Evolutionary conservation across 1,140 invertebrate genomes (phyloP).

Genomic region (Heliconius hewitsoni): DNA sequence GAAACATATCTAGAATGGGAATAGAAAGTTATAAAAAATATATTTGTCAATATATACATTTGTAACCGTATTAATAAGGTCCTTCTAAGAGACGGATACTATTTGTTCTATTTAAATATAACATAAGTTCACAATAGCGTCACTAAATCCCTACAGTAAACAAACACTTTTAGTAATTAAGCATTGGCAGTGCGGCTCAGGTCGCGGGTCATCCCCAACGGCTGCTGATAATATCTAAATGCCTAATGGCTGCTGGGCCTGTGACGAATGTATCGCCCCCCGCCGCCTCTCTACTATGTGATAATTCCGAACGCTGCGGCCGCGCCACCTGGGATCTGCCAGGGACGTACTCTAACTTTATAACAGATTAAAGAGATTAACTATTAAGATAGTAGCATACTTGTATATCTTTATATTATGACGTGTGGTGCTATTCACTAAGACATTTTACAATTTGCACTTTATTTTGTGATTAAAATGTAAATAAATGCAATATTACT

Average conservation of each 20-base stretch:
- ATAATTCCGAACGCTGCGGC: conserved; percentile 81
- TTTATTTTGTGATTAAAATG: too few relatives aligned
- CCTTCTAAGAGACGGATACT: background rate
- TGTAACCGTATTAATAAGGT: background rate
- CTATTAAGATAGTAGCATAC: background rate
- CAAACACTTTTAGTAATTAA: conserved; percentile 78
- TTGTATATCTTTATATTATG: background rate
- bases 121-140: background rate
- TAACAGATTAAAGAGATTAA: conserved; percentile 1
- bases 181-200: conserved; percentile 68
- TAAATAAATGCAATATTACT: too few relatives aligned
- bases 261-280: conserved; percentile 76
- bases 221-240: conserved; percentile 80
- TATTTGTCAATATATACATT: background rate
- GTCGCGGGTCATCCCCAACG: conserved; percentile 73
- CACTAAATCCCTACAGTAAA: conserved; percentile 54
- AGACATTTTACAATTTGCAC: background rate
- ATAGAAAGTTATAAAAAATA: background rate
- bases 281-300: conserved; percentile 72
- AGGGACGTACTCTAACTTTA: conserved; percentile 58
- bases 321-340: conserved; percentile 77
- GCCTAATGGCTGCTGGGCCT: conserved; percentile 80
- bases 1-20: background rate
- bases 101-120: conserved; percentile 11
- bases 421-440: background rate